These are phyloP conservation scores for Lipophrys pholis DNA, from an alignment of 2,113 vertebrate species.

Conservation along the genomic window DNA sequence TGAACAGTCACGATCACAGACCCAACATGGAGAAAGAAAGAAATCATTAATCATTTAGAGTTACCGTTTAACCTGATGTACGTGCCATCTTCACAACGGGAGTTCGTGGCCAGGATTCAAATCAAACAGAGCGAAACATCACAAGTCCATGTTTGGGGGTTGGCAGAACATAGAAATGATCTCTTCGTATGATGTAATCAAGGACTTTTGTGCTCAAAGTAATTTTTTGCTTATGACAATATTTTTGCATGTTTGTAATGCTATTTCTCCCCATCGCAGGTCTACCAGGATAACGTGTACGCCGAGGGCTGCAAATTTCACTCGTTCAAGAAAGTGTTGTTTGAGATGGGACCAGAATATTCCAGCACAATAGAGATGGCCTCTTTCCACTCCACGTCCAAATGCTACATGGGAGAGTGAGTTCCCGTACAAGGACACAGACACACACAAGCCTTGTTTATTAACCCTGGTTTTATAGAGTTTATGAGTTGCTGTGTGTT, in stretches of 20 bases:
- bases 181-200: no score
- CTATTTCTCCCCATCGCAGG: constrained; percentile 53
- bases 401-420: constrained; percentile 97
- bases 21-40: no score
- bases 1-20: no score
- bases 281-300: constrained; percentile 94
- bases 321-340: constrained; percentile 95
- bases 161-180: no score
- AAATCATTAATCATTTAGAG: no score
- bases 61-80: no score
- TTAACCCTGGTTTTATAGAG: background rate
- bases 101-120: no score
- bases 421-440: constrained; percentile 52
- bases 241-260: background rate
- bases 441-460: background rate
- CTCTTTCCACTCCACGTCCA: constrained; percentile 94
- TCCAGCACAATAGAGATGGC: constrained; percentile 86
- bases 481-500: background rate
- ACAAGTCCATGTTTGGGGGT: no score
- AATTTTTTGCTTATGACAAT: background rate
- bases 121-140: no score
- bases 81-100: no score
- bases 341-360: constrained; percentile 91
- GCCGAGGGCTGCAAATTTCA: constrained; percentile 89
- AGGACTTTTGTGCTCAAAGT: background rate